Percentiles rank a stretch among this genome's conserved stretches.
phyloP scores from a whole-genome alignment of 2,113 vertebrate genomes.

The Globicephala melas region DNA sequence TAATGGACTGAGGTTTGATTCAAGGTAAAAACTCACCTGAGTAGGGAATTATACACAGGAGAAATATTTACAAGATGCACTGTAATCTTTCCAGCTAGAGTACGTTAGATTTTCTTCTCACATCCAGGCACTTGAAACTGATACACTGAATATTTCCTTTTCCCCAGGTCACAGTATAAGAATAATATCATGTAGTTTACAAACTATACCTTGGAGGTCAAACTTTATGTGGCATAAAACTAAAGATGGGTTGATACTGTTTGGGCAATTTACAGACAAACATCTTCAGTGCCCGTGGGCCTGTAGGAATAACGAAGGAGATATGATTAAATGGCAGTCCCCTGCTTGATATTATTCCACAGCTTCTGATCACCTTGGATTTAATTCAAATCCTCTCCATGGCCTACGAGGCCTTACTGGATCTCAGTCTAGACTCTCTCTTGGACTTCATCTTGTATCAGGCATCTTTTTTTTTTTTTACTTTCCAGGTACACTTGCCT shows the following conservation, averaged over 20 bases:
- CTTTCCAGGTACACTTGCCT: background rate
- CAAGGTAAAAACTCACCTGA: slow-evolving; percentile 82
- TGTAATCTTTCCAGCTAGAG: slow-evolving; percentile 72
- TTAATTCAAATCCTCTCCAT: background rate
- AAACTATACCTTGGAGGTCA: slow-evolving; percentile 66
- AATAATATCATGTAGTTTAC: slow-evolving; percentile 67
- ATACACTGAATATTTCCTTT: slow-evolving; percentile 62
- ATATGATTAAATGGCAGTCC: background rate
- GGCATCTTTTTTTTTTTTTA: background rate
- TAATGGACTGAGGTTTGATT: slow-evolving; percentile 77
- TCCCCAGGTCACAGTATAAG: slow-evolving; percentile 55
- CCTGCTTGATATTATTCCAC: background rate
- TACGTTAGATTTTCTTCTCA: slow-evolving; percentile 65
- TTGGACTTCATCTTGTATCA: background rate
- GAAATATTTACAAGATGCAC: slow-evolving; percentile 83
- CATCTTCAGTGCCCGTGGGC: background rate
- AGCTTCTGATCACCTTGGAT: background rate
- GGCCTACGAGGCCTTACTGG: background rate
- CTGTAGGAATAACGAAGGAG: background rate
- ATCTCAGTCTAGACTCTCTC: background rate
- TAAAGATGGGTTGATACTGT: slow-evolving; percentile 51
- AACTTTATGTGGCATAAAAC: slow-evolving; percentile 42
- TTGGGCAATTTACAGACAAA: slow-evolving; percentile 49
- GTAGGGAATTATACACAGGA: slow-evolving; percentile 81
- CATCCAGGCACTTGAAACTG: slow-evolving; percentile 61